Evolutionary conservation across 2,113 vertebrate species (phyloP).

Genomic region (Alosa alosa): DNA sequence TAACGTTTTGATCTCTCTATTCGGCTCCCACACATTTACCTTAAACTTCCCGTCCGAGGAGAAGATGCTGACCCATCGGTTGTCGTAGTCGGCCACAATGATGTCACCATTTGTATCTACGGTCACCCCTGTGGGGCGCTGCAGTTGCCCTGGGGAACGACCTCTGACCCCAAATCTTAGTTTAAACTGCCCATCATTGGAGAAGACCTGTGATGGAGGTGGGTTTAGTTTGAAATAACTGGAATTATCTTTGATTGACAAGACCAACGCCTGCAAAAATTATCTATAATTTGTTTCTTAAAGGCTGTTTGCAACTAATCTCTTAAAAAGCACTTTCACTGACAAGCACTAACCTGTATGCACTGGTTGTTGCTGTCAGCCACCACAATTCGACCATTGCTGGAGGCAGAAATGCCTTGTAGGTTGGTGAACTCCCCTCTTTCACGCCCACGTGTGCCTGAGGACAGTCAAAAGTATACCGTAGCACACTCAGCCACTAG

Average conservation of each 20-base stretch:
- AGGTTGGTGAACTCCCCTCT: constrained; percentile 95
- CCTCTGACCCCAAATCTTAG: constrained; percentile 92
- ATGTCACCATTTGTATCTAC: constrained; percentile 94
- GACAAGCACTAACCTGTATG: constrained; percentile 72
- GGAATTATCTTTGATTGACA: background rate
- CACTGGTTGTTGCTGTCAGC: constrained; percentile 98
- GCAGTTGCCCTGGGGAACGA: constrained; percentile 92
- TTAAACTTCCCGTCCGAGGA: constrained; percentile 96
- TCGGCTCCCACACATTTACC: constrained; percentile 64
- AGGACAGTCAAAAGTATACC: background rate
- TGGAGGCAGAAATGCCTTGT: constrained; percentile 90
- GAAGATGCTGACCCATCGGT: constrained; percentile 97
- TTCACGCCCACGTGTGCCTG: constrained; percentile 88
- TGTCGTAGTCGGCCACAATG: constrained; percentile 95
- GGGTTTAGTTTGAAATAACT: background rate
- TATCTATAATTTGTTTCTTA: background rate
- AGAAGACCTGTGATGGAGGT: constrained; percentile 78
- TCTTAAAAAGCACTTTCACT: background rate
- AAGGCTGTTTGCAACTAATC: background rate
- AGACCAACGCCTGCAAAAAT: background rate
- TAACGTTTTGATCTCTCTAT: background rate
- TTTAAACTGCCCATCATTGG: constrained; percentile 92
- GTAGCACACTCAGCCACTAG: background rate
- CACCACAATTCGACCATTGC: constrained; percentile 86
- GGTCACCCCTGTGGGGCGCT: constrained; percentile 91